Base-by-base conservation (phyloP, 2,797 vertebrate genomes). In the Centropyge bicolor region DNA sequence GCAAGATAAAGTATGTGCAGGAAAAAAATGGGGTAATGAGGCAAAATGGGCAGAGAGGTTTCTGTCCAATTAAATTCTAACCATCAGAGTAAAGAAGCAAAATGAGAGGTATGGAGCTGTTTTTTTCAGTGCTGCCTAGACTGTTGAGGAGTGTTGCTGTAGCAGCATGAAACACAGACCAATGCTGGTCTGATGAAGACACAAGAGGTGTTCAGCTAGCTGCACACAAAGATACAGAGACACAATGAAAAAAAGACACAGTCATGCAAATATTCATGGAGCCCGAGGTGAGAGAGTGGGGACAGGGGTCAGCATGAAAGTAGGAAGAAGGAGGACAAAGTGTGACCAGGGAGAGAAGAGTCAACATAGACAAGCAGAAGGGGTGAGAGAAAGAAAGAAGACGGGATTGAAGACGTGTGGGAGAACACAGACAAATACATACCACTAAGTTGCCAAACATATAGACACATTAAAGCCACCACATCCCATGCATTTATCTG, bases 401-500 rank as follows among this genome's bases (percentile, higher is more conserved):
- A 60, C 48, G 16, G 24, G 13, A 62, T 8, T 57, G 35, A 24
- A 74, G 19, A 72, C 40, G 10, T 16, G 10, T 65, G 69, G 67
- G 80, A 43, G 36, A 70, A 61, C 41, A 78, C 62, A 43, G 49
- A 89, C 56, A 78, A 46, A 67, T 8, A 75, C 69, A 73, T 6
- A 52, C 70, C 55, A 78, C 12, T 59, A 24, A 72, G 71, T 76
- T 79, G 79, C 57, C 68, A 78, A 46, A 87, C 66, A 84, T 19
- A 81, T 68, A 74, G 60, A 90, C 49, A 84, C 71, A 61, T n/a
- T 41, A 24, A 68, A 70, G 82, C 63, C 64, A 60, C 57, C 27
- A 31, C 67, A 81, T 81, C 61, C 31, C 89, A 91, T 92, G 92
- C 92, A 71, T 62, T 81, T 80, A 16, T 84, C 76, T 79, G 65